A percentile compares a stretch with the other conserved stretches of the same genome.
These are phyloP conservation scores for Tribolium freemani DNA, from an alignment of 2,888 invertebrate species.

Conservation along the genomic window DNA sequence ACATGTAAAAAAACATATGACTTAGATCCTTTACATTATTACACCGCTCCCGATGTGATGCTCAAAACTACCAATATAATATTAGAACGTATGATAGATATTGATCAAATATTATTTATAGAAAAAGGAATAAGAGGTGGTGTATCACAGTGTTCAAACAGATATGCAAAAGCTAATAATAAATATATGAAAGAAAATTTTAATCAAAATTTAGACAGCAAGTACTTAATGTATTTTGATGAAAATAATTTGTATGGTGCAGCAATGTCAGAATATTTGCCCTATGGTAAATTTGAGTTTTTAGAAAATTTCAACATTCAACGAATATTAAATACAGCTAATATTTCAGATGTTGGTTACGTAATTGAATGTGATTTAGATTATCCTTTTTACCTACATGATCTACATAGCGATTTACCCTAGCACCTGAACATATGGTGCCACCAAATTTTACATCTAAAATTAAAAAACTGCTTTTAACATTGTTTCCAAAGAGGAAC, in stretches of 20 bases:
- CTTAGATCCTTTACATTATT: too few species aligned
- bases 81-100: too few species aligned
- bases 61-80: too few species aligned
- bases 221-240: background rate
- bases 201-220: constrained; percentile 47
- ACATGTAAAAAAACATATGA: too few species aligned
- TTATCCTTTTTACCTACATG: constrained; percentile 62
- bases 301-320: constrained; percentile 35
- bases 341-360: constrained; percentile 54
- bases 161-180: constrained; percentile 39
- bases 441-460: constrained; percentile 49
- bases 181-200: constrained; percentile 54
- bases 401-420: constrained; percentile 51
- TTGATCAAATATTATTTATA: too few species aligned
- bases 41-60: background rate
- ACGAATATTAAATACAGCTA: constrained; percentile 40
- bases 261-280: constrained; percentile 53
- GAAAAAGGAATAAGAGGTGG: too few species aligned
- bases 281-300: constrained; percentile 32
- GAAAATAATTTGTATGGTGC: constrained; percentile 54
- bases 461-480: background rate
- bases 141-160: constrained; percentile 27
- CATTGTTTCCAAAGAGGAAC: constrained; percentile 45
- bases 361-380: constrained; percentile 66
- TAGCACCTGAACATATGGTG: constrained; percentile 42